phyloP scores from a whole-genome alignment of 1,140 invertebrate genomes.

The Eupeodes corollae region DNA sequence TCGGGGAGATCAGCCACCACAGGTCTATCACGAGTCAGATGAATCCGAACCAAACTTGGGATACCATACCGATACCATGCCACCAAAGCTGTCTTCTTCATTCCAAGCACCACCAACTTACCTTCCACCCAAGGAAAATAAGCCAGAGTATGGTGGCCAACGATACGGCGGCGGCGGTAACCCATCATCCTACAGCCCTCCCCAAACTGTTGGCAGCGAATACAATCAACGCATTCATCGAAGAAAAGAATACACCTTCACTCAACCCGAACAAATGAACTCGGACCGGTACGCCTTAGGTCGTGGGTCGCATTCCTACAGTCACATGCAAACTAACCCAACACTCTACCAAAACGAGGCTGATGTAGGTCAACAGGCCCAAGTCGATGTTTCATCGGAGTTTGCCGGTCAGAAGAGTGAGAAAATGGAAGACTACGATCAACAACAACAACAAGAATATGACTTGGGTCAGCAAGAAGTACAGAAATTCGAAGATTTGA shows the following conservation, averaged over 20 bases:
- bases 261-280: neutral
- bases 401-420: neutral
- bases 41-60: too few species aligned
- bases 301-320: neutral
- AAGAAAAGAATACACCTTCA: neutral
- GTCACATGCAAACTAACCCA: neutral
- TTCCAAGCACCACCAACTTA: neutral
- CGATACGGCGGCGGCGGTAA: too few species aligned
- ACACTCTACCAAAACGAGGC: neutral
- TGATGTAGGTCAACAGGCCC: neutral
- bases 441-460: neutral
- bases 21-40: slow-evolving; percentile 17
- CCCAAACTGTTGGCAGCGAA: neutral
- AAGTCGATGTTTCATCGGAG: neutral
- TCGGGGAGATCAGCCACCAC: slow-evolving; percentile 31
- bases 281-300: neutral
- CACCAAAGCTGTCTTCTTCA: too few species aligned
- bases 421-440: slow-evolving; percentile 4
- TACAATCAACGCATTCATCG: neutral
- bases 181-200: too few species aligned
- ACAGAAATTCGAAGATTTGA: slow-evolving; percentile 1
- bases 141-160: neutral
- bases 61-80: too few species aligned
- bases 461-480: slow-evolving; percentile 4
- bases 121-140: too few species aligned